Base-by-base conservation (phyloP, 2,797 vertebrate species). In the Calcarius lapponicus region DNA sequence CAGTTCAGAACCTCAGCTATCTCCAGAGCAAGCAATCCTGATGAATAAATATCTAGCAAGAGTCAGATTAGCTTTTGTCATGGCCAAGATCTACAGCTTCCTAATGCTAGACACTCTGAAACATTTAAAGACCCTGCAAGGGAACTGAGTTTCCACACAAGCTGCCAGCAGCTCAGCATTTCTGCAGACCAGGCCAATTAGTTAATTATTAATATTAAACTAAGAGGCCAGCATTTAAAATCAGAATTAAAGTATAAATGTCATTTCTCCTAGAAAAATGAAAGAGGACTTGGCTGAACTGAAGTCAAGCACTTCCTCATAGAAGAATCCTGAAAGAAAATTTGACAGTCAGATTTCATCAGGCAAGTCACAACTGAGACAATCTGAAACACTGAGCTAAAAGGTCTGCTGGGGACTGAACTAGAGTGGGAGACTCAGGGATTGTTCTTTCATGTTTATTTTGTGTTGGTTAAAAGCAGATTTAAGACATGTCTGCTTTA, bases 201-300 rank as follows among this genome's bases (percentile, higher is more conserved):
- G 81, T 96, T 96, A 92, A 92, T 96, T 91, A 93, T 88, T 94
- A 88, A 88, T 84, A 92, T 70, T 78, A 69, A 96, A 88, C 42
- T 32, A 67, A 53, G 45, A 73, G n/a, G 14, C 57, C 85, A 84
- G 54, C 64, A 70, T 88, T 93, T 92, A 53, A 91, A 82, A 79
- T 57, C 45, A 76, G 88, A 92, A 84, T 88, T 96, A 90, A 91
- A 83, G 20, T 57, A 67, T 62, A 90, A 86, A 86, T 4, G 10
- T 70, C 29, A 69, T 67, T 58, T 79, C 25, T 90, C 34, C 24
- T 24, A 31, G n/a, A 78, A 66, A 88, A 58, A 53, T 40, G 17
- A 26, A 90, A 70, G 74, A 54, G 17, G 29, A 57, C 31, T 75
- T 48, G 25, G 80, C 19, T 81, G 36, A 91, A 62, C 6, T 58